Base-by-base conservation (phyloP, 1,140 invertebrate species). In the Arctopsyche grandis region DNA sequence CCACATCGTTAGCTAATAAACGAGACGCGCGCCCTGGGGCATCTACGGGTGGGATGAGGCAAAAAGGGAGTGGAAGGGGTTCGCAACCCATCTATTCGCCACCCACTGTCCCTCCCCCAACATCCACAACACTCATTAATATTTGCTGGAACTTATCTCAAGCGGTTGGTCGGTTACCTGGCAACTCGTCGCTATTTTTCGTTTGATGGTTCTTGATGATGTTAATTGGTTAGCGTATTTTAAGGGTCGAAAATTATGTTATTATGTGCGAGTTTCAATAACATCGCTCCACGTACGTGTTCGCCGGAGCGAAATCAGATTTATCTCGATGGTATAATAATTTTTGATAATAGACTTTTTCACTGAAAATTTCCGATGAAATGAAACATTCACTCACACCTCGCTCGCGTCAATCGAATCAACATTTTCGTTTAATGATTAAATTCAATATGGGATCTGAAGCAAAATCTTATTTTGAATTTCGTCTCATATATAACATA, bases 1-100 rank as follows among this genome's bases (percentile, higher is more conserved):
- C 81, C 81, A 82, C 81, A 81, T 82, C 81, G 77, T 82, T 82
- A 82, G 81, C 81, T 82, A 82, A 82, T 82, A 82, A 82, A 82
- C 79, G 79, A 77, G 79, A 77, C 77, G 75, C 52, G 79, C 52
- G 46, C 29, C 70, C 44, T 16, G 56, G 56, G 44, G 77, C 66
- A 26, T 9, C 22, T 43, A 4, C 26, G 26, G 16, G 46, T 43
- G 70, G 22, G 19, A 19, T 14, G n/a, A 16, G 22, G 19, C 70
- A 9, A 24, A 38, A n/a, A n/a, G n/a, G n/a, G n/a, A n/a, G n/a
- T n/a, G n/a, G 5, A 3, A 29, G 9, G 26, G n/a, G 29, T 43
- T 38, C 26, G n/a, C 29, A 58, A 52, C 73, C 58, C 46, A 56
- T 58, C 73, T 43, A 71, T 52, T 24, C 56, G 46, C 66, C 69